Evolutionary conservation across 2,888 invertebrate species (phyloP).

Genomic region (Oligia strigilis): DNA sequence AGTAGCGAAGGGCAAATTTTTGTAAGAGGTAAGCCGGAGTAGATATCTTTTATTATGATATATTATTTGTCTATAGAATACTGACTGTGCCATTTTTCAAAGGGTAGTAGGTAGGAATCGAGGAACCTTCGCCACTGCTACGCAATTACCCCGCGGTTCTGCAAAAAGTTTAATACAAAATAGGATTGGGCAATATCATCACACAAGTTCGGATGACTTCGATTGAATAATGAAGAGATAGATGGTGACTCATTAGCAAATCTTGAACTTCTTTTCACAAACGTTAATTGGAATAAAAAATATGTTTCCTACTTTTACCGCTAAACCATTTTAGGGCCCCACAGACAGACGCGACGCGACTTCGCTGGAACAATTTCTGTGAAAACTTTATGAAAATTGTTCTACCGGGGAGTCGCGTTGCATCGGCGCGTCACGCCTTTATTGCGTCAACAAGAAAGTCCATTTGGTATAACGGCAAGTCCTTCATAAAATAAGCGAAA

Average conservation of each 20-base stretch:
- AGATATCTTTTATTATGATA: too few relatives aligned
- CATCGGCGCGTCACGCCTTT: not conserved
- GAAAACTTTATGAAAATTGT: not conserved
- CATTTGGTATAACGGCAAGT: conserved; percentile 2
- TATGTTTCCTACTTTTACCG: conserved; percentile 3
- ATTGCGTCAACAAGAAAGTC: conserved; percentile 26
- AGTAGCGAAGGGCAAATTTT: too few relatives aligned
- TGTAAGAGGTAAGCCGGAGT: too few relatives aligned
- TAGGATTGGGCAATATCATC: too few relatives aligned
- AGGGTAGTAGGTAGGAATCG: too few relatives aligned
- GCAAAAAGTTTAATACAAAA: not conserved
- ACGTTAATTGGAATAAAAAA: not conserved
- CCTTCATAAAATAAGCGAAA: conserved; percentile 52
- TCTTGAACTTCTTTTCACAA: not conserved
- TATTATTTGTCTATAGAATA: too few relatives aligned
- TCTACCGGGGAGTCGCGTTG: not conserved
- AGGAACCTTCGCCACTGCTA: too few relatives aligned
- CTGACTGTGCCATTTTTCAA: too few relatives aligned
- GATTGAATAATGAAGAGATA: too few relatives aligned
- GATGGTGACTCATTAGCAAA: too few relatives aligned
- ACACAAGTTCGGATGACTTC: too few relatives aligned
- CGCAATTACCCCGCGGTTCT: not conserved
- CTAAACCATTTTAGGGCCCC: not conserved
- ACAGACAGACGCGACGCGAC: not conserved
- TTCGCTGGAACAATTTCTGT: not conserved